Evolutionary conservation across 2,888 invertebrate genomes (phyloP), one percentile per base, ranked within the genome.

Genomic region (Netelia melanura): DNA sequence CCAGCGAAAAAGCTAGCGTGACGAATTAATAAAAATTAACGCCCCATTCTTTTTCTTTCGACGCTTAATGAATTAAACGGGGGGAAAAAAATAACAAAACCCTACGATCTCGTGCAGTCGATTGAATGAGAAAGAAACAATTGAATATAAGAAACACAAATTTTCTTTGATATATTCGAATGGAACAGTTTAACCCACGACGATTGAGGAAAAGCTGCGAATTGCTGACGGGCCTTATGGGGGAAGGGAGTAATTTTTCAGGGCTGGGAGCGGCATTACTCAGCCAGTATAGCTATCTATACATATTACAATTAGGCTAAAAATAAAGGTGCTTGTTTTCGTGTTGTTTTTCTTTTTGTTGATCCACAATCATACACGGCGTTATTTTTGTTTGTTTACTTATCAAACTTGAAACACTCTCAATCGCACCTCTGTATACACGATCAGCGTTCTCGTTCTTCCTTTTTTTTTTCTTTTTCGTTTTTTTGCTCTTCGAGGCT

Each of bases 261-360:
- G 23, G 67, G 25, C 11, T 14, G 61, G 44, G 38, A 54, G 54
- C 23, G 21, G 64, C 62, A 72, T 67, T 25, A 68, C 65, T 65
- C 76, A 72, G 83, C 72, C 76, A 68, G 84, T 83, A 86, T 79
- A 84, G 84, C 86, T 87, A 86, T 86, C 86, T 91, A 89, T 90
- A 90, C 90, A 91, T 88, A 83, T 91, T 91, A 91, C 87, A 91
- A 91, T 90, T 90, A 90, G 84, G 88, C 91, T 91, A 91, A 89
- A 90, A 90, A 90, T 89, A 87, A 90, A 86, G 86, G 88, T 91
- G 91, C 89, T 90, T 91, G 88, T 88, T 84, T 86, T 72, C 52
- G 80, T 81, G 43, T 80, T 75, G 61, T 77, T 80, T 21, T 38
- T 25, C 58, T 14, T 58, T 64, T 70, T 76, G 74, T 82, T 77